Percentiles rank a stretch among this genome's conserved stretches.
These are phyloP conservation scores for Diabrotica balteata DNA, from an alignment of 2,888 invertebrate species.

Conservation along the genomic window DNA sequence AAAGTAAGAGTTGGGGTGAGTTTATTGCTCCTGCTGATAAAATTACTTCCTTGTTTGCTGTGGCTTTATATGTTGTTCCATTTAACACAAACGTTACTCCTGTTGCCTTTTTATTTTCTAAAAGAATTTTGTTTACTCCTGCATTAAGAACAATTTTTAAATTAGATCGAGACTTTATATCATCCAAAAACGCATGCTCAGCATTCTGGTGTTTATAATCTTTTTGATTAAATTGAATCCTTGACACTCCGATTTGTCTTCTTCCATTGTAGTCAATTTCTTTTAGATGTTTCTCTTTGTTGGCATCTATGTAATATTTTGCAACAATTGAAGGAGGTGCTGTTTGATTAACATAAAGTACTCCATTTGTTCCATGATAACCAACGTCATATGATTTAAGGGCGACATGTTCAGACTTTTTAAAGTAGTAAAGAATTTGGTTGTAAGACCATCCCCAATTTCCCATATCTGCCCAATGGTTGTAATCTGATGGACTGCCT, in stretches of 20 bases:
- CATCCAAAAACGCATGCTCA: slow-evolving; percentile 19
- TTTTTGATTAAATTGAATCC: slow-evolving; percentile 26
- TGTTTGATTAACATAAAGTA: slow-evolving; percentile 58
- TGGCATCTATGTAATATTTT: slow-evolving; percentile 54
- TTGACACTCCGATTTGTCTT: slow-evolving; percentile 18
- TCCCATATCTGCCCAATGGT: slow-evolving; percentile 73
- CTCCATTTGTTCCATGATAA: slow-evolving; percentile 59
- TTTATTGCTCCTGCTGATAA: slow-evolving; percentile 61
- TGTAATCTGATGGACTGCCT: slow-evolving; percentile 70
- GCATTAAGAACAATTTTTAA: slow-evolving; percentile 65
- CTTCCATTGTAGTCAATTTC: slow-evolving; percentile 25
- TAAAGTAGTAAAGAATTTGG: slow-evolving; percentile 74
- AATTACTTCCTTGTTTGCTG: slow-evolving; percentile 68
- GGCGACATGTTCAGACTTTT: slow-evolving; percentile 69
- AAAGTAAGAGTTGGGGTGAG: slow-evolving; percentile 29
- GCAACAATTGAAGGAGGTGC: slow-evolving; percentile 2
- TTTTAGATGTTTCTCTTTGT: slow-evolving; percentile 56
- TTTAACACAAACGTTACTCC: slow-evolving; percentile 56
- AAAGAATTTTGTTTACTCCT: slow-evolving; percentile 44
- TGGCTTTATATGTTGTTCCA: slow-evolving; percentile 68
- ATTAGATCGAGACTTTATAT: slow-evolving; percentile 26
- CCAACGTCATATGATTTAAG: slow-evolving; percentile 11
- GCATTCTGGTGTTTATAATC: slow-evolving; percentile 18
- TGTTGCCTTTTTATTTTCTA: slow-evolving; percentile 11
- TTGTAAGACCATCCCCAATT: slow-evolving; percentile 75